Conservation (phyloP, 2,113 vertebrate genomes). For the Semnopithecus entellus region DNA sequence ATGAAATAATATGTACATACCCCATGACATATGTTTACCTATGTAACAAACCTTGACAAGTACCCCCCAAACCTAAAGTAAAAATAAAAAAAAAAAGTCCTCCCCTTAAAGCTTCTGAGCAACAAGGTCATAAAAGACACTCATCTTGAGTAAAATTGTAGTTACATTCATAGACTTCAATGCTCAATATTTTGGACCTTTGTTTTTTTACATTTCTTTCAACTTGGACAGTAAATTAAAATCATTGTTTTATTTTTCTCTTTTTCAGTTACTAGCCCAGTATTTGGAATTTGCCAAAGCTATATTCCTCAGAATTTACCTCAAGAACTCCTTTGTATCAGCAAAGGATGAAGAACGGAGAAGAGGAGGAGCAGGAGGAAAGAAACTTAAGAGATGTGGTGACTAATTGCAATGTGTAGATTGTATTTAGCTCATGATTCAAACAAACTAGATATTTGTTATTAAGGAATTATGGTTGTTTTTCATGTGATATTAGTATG, state of each 20-base stretch:
- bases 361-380: neutral
- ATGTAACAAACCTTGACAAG: no score
- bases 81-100: neutral
- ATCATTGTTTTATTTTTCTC: neutral
- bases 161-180: neutral
- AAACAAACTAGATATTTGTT: neutral
- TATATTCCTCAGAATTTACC: neutral
- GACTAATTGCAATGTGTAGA: neutral
- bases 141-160: neutral
- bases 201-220: neutral
- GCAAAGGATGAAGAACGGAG: no score
- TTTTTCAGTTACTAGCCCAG: neutral
- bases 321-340: neutral
- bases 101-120: neutral
- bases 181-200: neutral
- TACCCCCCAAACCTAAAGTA: no score
- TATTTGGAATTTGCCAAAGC: neutral
- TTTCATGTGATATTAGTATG: neutral
- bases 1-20: no score
- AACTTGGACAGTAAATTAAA: neutral
- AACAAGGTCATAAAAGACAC: neutral
- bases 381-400: neutral
- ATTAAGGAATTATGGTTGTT: neutral
- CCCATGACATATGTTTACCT: no score
- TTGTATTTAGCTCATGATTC: neutral